These are phyloP conservation scores for Falco peregrinus DNA, from an alignment of 2,797 vertebrate genomes.

Conservation along the genomic window DNA sequence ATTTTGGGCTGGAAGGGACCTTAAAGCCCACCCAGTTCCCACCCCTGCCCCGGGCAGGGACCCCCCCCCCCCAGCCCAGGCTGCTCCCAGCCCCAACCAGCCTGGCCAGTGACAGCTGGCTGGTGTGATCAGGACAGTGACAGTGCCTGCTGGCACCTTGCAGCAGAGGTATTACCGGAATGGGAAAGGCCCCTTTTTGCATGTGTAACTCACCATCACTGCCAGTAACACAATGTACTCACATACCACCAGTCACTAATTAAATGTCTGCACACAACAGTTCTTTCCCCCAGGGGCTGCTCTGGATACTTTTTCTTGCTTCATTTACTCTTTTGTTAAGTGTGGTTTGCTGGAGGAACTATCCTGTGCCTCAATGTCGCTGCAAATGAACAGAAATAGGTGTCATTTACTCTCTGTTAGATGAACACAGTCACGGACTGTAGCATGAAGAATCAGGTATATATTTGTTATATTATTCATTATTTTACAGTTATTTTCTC, in stretches of 20 bases:
- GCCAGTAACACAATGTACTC: not conserved
- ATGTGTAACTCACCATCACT: too few species aligned
- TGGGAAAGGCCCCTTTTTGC: not conserved
- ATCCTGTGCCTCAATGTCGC: not conserved
- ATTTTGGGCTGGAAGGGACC: too few species aligned
- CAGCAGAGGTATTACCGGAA: not conserved
- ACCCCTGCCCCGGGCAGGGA: too few species aligned
- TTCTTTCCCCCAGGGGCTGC: not conserved
- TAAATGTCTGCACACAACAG: too few species aligned
- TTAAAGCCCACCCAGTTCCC: too few species aligned
- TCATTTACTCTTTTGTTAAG: too few species aligned
- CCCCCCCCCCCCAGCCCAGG: too few species aligned
- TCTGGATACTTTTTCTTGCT: not conserved
- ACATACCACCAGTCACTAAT: fast-evolving
- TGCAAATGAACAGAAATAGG: not conserved
- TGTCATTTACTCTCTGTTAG: not conserved
- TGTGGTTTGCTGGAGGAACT: not conserved
- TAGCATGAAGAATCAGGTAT: not conserved
- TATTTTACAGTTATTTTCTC: not conserved
- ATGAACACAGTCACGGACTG: not conserved
- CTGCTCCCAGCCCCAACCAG: too few species aligned
- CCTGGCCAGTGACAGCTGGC: too few species aligned
- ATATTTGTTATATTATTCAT: not conserved
- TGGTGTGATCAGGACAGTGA: not conserved
- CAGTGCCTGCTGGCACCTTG: not conserved